These are phyloP conservation scores for Conopomorpha cramerella DNA, from an alignment of 1,140 invertebrate genomes.

Conservation along the genomic window DNA sequence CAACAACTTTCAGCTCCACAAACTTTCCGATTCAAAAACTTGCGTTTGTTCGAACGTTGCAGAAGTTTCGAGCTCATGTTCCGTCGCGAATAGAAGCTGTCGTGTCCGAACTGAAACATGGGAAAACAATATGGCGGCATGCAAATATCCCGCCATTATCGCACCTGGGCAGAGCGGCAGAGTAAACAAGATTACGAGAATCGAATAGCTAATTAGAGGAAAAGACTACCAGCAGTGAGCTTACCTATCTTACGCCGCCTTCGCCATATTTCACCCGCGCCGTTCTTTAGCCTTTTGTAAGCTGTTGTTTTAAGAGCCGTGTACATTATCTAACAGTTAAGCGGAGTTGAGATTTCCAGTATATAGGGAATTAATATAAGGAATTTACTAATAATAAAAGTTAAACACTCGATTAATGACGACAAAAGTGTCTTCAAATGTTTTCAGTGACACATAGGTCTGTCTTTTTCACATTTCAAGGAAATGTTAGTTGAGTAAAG, in stretches of 20 bases:
- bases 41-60: no score
- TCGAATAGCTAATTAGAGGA: slow-evolving; percentile 57
- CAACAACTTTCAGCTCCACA: no score
- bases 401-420: neutral
- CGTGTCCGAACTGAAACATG: no score
- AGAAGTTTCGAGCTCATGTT: no score
- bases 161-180: slow-evolving; percentile 50
- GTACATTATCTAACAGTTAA: slow-evolving; percentile 49
- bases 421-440: no score
- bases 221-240: slow-evolving; percentile 37
- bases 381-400: neutral
- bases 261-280: slow-evolving; percentile 53
- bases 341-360: neutral
- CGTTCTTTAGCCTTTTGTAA: slow-evolving; percentile 49
- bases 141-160: slow-evolving; percentile 59
- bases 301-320: slow-evolving; percentile 52
- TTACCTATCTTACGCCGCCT: slow-evolving; percentile 48
- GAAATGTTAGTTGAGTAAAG: no score
- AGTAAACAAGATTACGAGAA: slow-evolving; percentile 59
- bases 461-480: no score
- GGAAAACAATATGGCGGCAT: slow-evolving; percentile 58
- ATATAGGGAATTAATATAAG: neutral
- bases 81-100: no score
- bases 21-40: no score
- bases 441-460: no score